phyloP scores from a whole-genome alignment of 2,888 invertebrate genomes.

The Nephrocerus scutellatus region DNA sequence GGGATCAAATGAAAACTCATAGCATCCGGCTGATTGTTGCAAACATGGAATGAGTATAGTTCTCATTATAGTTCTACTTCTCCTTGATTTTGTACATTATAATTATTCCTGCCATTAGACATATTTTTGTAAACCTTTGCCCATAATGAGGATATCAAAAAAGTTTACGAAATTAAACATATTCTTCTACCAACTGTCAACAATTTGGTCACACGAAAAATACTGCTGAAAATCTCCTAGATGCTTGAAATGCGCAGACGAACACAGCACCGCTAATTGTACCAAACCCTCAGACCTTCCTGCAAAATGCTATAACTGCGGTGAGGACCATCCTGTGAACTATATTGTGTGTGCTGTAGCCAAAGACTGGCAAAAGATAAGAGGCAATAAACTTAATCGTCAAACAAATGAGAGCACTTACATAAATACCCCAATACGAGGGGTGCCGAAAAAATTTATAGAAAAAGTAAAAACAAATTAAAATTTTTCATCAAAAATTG shows the following conservation, averaged over 20 bases:
- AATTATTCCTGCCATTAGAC: too few relatives aligned
- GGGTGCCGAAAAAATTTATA: too few relatives aligned
- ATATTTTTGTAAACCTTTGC: slow-evolving; percentile 2
- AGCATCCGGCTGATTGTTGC: too few relatives aligned
- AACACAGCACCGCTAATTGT: slow-evolving; percentile 3
- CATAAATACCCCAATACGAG: slow-evolving; percentile 1
- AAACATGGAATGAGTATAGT: too few relatives aligned
- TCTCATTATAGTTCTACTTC: too few relatives aligned
- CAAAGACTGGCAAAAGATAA: slow-evolving; percentile 7
- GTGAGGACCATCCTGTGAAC: slow-evolving; percentile 4
- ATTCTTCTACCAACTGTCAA: slow-evolving; percentile 3
- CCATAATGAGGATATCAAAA: slow-evolving; percentile 1
- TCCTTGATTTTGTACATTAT: too few relatives aligned
- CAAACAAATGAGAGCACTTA: slow-evolving; percentile 1
- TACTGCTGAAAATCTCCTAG: neutral
- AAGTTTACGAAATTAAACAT: slow-evolving; percentile 4
- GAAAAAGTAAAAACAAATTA: too few relatives aligned
- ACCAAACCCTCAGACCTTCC: slow-evolving; percentile 1
- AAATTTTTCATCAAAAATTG: too few relatives aligned
- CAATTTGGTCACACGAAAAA: slow-evolving; percentile 3
- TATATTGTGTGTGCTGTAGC: slow-evolving; percentile 5
- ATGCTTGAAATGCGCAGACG: neutral
- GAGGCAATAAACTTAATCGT: neutral
- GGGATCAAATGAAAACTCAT: too few relatives aligned
- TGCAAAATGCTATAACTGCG: slow-evolving; percentile 3